Conservation (phyloP, 2,797 vertebrate species). For the Poecilia velifera region DNA sequence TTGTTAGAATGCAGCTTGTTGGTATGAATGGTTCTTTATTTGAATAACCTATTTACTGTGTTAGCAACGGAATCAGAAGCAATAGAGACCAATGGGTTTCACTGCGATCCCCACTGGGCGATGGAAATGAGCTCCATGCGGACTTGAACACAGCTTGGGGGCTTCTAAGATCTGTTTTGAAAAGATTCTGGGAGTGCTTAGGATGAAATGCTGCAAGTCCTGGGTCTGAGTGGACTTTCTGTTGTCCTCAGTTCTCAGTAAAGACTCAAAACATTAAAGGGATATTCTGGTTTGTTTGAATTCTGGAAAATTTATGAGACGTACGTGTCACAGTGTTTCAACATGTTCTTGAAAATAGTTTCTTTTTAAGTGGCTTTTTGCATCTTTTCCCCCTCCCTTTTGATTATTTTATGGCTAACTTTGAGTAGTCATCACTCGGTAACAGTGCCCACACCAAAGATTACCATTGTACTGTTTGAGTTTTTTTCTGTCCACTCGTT, state of each 20-base stretch:
- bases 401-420: not conserved
- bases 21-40: constrained; percentile 29
- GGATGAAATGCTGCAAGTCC: constrained; percentile 7
- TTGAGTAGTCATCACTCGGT: not conserved
- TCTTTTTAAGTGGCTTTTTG: not conserved
- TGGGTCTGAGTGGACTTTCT: not conserved
- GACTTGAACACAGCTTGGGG: not conserved
- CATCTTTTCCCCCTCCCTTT: not conserved
- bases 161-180: constrained; percentile 12
- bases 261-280: not conserved
- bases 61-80: constrained; percentile 25
- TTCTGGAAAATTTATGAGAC: not conserved
- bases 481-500: not conserved
- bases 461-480: not conserved
- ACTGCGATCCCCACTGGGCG: constrained; percentile 17
- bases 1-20: not conserved
- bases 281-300: not conserved
- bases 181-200: not conserved
- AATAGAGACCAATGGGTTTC: constrained; percentile 1
- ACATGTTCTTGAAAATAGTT: not conserved
- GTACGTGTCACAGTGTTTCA: not conserved
- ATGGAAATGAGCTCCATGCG: constrained; percentile 13
- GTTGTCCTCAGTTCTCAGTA: not conserved
- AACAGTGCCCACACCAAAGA: not conserved
- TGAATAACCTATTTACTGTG: constrained; percentile 31